A percentile compares a stretch with the other conserved stretches of the same genome.
These are phyloP conservation scores for Chesias legatella DNA, from an alignment of 2,888 invertebrate genomes.

Conservation along the genomic window DNA sequence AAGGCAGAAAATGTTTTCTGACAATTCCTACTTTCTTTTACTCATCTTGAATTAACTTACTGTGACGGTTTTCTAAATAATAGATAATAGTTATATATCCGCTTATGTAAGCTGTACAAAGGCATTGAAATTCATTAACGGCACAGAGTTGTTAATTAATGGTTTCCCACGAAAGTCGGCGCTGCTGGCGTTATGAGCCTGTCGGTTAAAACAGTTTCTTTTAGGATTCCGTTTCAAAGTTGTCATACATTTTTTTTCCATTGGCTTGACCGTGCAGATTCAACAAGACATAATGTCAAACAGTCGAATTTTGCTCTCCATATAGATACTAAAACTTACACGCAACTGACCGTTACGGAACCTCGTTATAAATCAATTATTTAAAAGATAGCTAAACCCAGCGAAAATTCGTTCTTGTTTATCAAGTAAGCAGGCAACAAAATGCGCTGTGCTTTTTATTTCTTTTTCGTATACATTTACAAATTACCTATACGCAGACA, in stretches of 20 bases:
- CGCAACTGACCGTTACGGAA: constrained; percentile 22
- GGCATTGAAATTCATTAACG: constrained; percentile 16
- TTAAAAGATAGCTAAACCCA: constrained; percentile 20
- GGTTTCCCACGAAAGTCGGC: constrained; percentile 26
- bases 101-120: too few species aligned
- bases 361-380: constrained; percentile 28
- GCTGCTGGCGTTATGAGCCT: constrained; percentile 2
- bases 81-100: too few species aligned
- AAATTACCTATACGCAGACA: too few species aligned
- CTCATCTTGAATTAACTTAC: too few species aligned
- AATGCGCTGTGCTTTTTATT: constrained; percentile 19
- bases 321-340: constrained; percentile 17
- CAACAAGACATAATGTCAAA: constrained; percentile 3
- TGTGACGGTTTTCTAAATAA: too few species aligned
- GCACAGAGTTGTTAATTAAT: constrained; percentile 13
- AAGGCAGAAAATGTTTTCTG: too few species aligned
- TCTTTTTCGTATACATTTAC: constrained; percentile 8
- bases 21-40: too few species aligned
- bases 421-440: constrained; percentile 20
- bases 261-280: too few species aligned
- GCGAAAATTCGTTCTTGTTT: constrained; percentile 21
- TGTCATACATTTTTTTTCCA: too few species aligned
- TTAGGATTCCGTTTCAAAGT: too few species aligned
- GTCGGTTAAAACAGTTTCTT: background rate
- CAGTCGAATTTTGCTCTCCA: constrained; percentile 11